phyloP scores from a whole-genome alignment of 2,113 vertebrate species.

The Ptilorrhoa leucosticta region DNA sequence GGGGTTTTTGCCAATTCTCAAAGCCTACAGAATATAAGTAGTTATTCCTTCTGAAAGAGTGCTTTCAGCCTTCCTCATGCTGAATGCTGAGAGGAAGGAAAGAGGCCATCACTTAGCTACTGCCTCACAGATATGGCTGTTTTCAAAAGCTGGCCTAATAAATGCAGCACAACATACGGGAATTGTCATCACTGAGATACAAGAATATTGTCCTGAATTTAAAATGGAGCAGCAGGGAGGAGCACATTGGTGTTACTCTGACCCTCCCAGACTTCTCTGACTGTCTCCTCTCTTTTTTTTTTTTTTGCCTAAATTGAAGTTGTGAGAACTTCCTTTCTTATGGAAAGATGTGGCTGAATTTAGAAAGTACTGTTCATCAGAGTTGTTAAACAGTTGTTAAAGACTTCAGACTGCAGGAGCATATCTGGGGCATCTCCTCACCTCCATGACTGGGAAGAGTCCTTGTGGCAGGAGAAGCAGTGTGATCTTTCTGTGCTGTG shows the following conservation, averaged over 20 bases:
- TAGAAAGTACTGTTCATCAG: background rate
- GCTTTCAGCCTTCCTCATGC: background rate
- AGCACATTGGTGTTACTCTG: background rate
- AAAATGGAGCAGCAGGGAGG: background rate
- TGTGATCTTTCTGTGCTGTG: background rate
- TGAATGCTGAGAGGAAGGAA: background rate
- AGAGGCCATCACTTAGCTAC: background rate
- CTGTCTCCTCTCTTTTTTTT: background rate
- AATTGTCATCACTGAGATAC: background rate
- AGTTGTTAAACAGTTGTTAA: background rate
- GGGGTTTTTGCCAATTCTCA: accelerated
- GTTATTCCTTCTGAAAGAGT: background rate
- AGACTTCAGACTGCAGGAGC: background rate
- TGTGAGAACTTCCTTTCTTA: background rate
- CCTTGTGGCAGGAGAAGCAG: background rate
- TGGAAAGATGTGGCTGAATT: background rate
- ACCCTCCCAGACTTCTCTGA: background rate
- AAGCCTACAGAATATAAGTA: background rate
- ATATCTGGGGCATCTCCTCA: background rate
- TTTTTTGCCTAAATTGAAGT: background rate
- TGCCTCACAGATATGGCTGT: background rate
- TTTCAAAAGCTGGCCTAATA: background rate
- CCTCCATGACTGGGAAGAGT: background rate
- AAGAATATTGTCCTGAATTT: background rate
- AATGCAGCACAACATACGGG: background rate